A percentile compares a stretch with the other conserved stretches of the same genome.
These are phyloP conservation scores for Vesta saturnalis DNA, from an alignment of 2,888 invertebrate species.

Conservation along the genomic window DNA sequence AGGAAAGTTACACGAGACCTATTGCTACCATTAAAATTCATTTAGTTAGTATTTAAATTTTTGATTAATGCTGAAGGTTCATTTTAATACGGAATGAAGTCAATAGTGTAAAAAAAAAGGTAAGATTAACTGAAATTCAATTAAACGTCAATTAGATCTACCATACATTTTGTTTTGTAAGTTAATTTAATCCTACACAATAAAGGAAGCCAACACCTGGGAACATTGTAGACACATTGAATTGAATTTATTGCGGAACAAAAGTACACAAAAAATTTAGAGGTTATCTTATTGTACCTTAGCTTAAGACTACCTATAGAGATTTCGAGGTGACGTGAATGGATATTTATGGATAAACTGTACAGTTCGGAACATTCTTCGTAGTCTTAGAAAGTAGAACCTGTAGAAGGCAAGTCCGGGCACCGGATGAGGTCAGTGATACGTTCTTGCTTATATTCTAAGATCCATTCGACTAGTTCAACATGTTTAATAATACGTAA, in stretches of 20 bases:
- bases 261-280: slow-evolving; percentile 16
- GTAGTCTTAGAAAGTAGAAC: slow-evolving; percentile 45
- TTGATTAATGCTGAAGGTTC: too few relatives aligned
- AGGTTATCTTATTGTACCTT: slow-evolving; percentile 15
- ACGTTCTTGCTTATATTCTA: slow-evolving; percentile 28
- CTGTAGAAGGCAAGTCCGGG: slow-evolving; percentile 36
- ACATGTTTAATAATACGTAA: not conserved
- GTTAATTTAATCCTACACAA: slow-evolving; percentile 5
- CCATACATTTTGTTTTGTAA: not conserved
- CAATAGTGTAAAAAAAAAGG: not conserved
- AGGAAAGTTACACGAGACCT: too few relatives aligned
- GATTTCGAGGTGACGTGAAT: slow-evolving; percentile 32
- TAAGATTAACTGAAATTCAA: not conserved
- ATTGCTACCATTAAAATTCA: too few relatives aligned
- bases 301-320: slow-evolving; percentile 21
- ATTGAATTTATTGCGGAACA: slow-evolving; percentile 15
- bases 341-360: slow-evolving; percentile 43
- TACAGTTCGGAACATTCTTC: slow-evolving; percentile 43
- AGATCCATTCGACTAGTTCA: slow-evolving; percentile 12
- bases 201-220: slow-evolving; percentile 5
- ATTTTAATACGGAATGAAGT: too few relatives aligned
- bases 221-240: slow-evolving; percentile 12
- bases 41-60: too few relatives aligned
- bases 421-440: slow-evolving; percentile 41
- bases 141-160: slow-evolving; percentile 2